These are phyloP conservation scores for Mirounga angustirostris DNA, from an alignment of 2,113 vertebrate species.

Conservation along the genomic window DNA sequence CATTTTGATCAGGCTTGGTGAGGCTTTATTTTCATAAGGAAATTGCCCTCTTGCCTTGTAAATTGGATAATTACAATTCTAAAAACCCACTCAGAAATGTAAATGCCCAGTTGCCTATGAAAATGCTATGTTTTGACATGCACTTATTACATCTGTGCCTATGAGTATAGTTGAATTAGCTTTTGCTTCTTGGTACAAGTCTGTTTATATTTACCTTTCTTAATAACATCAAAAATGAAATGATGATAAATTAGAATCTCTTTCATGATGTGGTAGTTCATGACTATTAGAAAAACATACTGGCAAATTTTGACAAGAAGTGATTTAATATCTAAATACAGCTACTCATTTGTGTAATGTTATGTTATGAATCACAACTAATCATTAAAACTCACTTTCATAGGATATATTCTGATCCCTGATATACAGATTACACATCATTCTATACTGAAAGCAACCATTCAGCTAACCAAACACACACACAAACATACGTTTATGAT, in stretches of 20 bases:
- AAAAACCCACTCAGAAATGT: conserved; percentile 42
- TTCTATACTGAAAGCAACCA: not conserved
- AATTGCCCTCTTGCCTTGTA: conserved; percentile 64
- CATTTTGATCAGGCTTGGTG: conserved; percentile 43
- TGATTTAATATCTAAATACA: not conserved
- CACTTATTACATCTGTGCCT: conserved; percentile 59
- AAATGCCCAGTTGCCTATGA: conserved; percentile 48
- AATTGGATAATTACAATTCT: conserved; percentile 71
- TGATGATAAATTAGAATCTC: conserved; percentile 22
- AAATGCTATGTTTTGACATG: conserved; percentile 66
- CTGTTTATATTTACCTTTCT: conserved; percentile 57
- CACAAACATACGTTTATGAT: not conserved
- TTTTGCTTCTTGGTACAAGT: conserved; percentile 45
- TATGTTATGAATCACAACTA: not conserved
- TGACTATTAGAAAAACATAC: conserved; percentile 6
- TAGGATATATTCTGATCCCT: not conserved
- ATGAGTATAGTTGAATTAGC: conserved; percentile 43
- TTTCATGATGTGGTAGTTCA: conserved; percentile 45
- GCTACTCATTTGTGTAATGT: not conserved
- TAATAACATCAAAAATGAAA: conserved; percentile 55
- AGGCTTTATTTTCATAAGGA: conserved; percentile 62
- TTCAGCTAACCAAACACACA: not conserved
- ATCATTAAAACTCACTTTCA: not conserved
- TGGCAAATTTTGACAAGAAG: not conserved
- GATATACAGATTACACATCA: not conserved